Evolutionary conservation across 2,888 invertebrate species (phyloP).

Genomic region (Brachypalpus laphriformis): DNA sequence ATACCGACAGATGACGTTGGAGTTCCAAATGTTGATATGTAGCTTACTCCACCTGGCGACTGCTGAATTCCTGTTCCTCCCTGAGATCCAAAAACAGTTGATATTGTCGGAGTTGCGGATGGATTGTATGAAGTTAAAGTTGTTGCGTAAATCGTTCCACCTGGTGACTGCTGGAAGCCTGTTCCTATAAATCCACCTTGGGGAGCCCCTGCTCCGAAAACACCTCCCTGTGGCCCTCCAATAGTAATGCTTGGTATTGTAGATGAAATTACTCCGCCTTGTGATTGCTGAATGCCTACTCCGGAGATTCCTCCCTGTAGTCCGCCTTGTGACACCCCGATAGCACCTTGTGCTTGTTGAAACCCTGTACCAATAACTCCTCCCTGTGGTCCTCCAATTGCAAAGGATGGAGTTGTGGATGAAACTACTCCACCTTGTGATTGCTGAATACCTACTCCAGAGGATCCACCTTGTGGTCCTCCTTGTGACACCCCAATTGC

Average conservation of each 20-base stretch:
- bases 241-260: not conserved
- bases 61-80: too few relatives aligned
- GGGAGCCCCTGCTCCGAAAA: not conserved
- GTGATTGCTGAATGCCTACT: slow-evolving; percentile 49
- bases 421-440: slow-evolving; percentile 10
- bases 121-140: not conserved
- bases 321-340: not conserved
- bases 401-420: not conserved
- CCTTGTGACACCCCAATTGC: slow-evolving; percentile 10
- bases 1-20: not conserved
- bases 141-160: not conserved
- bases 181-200: not conserved
- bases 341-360: slow-evolving; percentile 39
- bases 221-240: not conserved
- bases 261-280: not conserved
- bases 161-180: not conserved
- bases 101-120: not conserved
- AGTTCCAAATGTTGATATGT: not conserved
- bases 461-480: too few relatives aligned
- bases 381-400: slow-evolving; percentile 13
- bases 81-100: not conserved
- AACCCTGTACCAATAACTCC: slow-evolving; percentile 19
- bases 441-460: slow-evolving; percentile 20
- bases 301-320: not conserved
- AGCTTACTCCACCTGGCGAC: not conserved